phyloP scores from a whole-genome alignment of 2,797 vertebrate genomes.

The Takifugu rubripes region DNA sequence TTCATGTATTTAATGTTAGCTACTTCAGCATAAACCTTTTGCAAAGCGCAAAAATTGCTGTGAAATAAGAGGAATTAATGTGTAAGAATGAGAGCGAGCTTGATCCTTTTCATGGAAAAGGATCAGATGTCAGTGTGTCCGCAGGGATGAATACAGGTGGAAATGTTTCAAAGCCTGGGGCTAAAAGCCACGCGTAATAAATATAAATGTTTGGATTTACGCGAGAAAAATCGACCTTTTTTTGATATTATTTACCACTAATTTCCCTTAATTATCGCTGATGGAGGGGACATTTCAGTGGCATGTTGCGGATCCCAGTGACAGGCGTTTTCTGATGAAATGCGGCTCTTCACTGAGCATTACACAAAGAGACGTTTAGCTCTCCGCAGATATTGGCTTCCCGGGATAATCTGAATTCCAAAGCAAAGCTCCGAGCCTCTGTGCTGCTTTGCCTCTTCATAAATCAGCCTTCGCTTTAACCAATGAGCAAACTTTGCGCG shows the following conservation, averaged over 20 bases:
- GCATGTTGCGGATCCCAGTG: constrained; percentile 25
- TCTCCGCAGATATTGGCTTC: constrained; percentile 38
- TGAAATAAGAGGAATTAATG: constrained; percentile 23
- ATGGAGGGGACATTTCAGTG: constrained; percentile 13
- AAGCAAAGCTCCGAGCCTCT: constrained; percentile 38
- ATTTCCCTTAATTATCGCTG: neutral
- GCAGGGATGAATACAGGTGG: constrained; percentile 44
- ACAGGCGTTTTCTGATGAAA: constrained; percentile 37
- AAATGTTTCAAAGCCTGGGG: constrained; percentile 7
- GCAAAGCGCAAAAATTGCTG: constrained; percentile 3
- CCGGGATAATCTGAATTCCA: constrained; percentile 53
- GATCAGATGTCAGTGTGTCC: constrained; percentile 48
- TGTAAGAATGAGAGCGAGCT: constrained; percentile 21
- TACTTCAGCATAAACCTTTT: neutral
- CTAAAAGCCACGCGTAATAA: neutral
- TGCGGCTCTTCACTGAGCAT: constrained; percentile 30
- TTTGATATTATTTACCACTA: neutral
- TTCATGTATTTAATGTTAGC: too few relatives aligned
- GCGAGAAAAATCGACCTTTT: neutral
- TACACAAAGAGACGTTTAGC: constrained; percentile 40
- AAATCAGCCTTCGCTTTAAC: constrained; percentile 46
- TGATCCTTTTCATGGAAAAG: constrained; percentile 8
- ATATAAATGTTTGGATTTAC: neutral
- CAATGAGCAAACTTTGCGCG: constrained; percentile 38
- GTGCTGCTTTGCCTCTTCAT: constrained; percentile 36